A percentile compares a stretch with the other conserved stretches of the same genome.
Conservation (phyloP, 2,113 vertebrate genomes). For the Cheirogaleus medius region DNA sequence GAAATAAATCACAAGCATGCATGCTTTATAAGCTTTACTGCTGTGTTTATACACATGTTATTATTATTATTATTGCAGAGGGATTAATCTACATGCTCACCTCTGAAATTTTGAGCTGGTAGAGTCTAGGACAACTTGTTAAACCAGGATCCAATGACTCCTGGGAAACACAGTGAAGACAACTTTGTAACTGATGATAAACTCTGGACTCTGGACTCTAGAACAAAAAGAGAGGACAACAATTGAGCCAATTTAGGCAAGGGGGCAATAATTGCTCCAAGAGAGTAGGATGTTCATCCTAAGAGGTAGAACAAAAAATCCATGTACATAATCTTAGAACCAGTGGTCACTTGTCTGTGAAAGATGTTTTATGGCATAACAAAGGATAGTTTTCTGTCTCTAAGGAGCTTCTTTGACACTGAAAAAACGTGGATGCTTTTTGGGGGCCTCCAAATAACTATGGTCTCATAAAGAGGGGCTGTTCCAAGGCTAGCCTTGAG, state of each 20-base stretch:
- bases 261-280: background rate
- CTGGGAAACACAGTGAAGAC: background rate
- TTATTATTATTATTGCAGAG: slow-evolving; percentile 36
- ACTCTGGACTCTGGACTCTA: background rate
- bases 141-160: background rate
- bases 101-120: slow-evolving; percentile 19
- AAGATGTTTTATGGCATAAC: background rate
- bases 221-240: slow-evolving; percentile 17
- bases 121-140: slow-evolving; percentile 20
- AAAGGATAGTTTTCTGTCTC: background rate
- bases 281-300: background rate
- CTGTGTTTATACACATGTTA: slow-evolving; percentile 37
- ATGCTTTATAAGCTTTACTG: slow-evolving; percentile 38
- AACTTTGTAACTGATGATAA: background rate
- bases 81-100: background rate
- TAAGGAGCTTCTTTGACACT: slow-evolving; percentile 19
- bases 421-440: background rate
- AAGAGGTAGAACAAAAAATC: background rate
- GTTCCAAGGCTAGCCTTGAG: background rate
- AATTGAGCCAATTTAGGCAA: slow-evolving; percentile 24
- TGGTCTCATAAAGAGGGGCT: background rate
- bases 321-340: background rate
- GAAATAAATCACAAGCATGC: slow-evolving; percentile 39
- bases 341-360: background rate
- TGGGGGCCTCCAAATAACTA: background rate